phyloP scores from a whole-genome alignment of 1,140 invertebrate species.

The Oryctes rhinoceros region DNA sequence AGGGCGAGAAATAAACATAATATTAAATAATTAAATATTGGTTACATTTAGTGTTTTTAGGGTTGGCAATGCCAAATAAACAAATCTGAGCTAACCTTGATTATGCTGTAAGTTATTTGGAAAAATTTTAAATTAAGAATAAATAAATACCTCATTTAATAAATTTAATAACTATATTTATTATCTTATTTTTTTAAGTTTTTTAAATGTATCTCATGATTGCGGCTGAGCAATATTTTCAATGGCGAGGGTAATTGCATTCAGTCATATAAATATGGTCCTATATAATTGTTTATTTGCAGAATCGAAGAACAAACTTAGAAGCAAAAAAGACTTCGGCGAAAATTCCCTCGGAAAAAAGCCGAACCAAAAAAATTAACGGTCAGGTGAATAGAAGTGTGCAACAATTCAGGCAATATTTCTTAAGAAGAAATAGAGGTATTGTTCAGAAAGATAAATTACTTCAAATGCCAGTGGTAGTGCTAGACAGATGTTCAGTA shows the following conservation, averaged over 20 bases:
- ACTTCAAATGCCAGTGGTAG: background rate
- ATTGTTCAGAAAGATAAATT: background rate
- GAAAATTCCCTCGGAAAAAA: background rate
- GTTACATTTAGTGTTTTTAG: background rate
- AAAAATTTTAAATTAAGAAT: background rate
- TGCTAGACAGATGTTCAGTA: background rate
- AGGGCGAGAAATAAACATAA: background rate
- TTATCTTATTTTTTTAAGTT: background rate
- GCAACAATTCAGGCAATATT: background rate
- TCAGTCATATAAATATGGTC: background rate
- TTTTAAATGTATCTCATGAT: background rate
- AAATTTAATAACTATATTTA: background rate
- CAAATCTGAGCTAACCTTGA: background rate
- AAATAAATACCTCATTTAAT: background rate
- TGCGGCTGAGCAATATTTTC: background rate
- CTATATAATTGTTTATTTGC: background rate
- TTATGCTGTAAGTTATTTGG: background rate
- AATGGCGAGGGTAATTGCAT: background rate
- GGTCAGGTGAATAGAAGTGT: background rate
- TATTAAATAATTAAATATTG: background rate
- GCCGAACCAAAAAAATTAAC: background rate
- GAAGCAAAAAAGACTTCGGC: background rate
- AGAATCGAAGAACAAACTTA: background rate
- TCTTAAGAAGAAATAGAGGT: background rate
- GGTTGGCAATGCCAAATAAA: background rate